Evolutionary conservation across 2,797 vertebrate genomes (phyloP), one percentile per base, ranked within the genome.

Genomic region (Macropodus opercularis): DNA sequence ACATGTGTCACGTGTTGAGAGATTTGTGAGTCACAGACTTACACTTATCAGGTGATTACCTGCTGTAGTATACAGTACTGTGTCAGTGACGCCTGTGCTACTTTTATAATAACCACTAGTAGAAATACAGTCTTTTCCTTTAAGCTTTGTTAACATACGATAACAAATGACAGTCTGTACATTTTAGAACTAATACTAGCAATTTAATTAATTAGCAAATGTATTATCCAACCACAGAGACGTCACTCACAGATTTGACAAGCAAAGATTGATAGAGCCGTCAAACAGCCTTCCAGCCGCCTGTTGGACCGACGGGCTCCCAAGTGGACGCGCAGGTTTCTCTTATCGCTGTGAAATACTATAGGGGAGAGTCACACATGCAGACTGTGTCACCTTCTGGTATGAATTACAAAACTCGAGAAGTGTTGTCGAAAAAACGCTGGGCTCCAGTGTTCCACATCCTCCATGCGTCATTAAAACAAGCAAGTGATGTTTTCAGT

Each of bases 171-270:
- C 29, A 31, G 8, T 12, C 29, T 31, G 8, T 9, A 27, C 26
- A 27, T 9, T 27, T 9, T 9, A 27, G 26, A 27, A 9, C 7
- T 1, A 9, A 31, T 12, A 32, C 31, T 13, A 32, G 31, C 31
- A 8, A 17, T 35, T n/a, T n/a, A 3, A 36, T 17, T 3, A 9
- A 36, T 1, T 36, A 8, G 15, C 17, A 8, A 15, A 34, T 14
- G n/a, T 36, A 36, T 36, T 36, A 36, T 8, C 69, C 67, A 83
- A 79, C 61, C 72, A 56, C 66, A 51, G 71, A 65, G 36, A 65
- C 26, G 40, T 10, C 77, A 77, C 82, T 86, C 80, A 72, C 74
- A 76, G 73, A 87, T 90, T 85, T 86, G 83, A 81, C 72, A 77
- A 72, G 72, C 78, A 87, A 84, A 79, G 75, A 36, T 15, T 71